Base-by-base conservation (phyloP, 2,888 invertebrate species). In the Philhelius pedissequus region DNA sequence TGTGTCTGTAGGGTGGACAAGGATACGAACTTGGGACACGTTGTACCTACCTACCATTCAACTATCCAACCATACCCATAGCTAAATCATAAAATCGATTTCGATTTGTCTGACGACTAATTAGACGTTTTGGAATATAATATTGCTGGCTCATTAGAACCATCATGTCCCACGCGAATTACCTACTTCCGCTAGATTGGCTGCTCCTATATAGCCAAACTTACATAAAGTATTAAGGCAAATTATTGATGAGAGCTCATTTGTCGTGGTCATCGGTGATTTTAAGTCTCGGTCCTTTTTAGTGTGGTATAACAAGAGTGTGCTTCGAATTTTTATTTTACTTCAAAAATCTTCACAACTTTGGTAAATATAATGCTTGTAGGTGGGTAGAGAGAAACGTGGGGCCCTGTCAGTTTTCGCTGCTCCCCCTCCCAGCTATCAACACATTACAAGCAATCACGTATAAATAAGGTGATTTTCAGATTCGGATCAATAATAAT, bases 231-330 rank as follows among this genome's bases (percentile, higher is more conserved):
- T 68, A 78, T 62, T 54, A 77, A 73, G 18, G 62, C 45, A 56
- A 77, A 56, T 82, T 64, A 82, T 82, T 78, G 77, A 78, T 82
- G 78, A 50, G 25, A 69, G 43, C 73, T 77, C 77, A 82, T 82
- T 82, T 68, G 69, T 82, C 71, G 68, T 68, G 54, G 30, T 82
- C 77, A 60, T 68, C 38, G 30, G 56, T 30, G 64, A 58, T 78
- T 68, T 74, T 54, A 52, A 74, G 48, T 64, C 27, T 48, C 38
- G 48, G 43, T n/a, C 35, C 54, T 43, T 43, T 43, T 60, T 35
- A 48, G 4, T 13, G 30, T 32, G 15, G 11, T 64, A n/a, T n/a
- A 56, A 66, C 64, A 81, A 73, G n/a, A n/a, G 54, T 69, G 62
- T 66, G 54, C 60, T 60, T 54, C 18, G 54, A 62, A 40, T 62